Evolutionary conservation across 1,140 invertebrate genomes (phyloP), one percentile per base, ranked within the genome.

Genomic region (Drosophila malerkotliana): DNA sequence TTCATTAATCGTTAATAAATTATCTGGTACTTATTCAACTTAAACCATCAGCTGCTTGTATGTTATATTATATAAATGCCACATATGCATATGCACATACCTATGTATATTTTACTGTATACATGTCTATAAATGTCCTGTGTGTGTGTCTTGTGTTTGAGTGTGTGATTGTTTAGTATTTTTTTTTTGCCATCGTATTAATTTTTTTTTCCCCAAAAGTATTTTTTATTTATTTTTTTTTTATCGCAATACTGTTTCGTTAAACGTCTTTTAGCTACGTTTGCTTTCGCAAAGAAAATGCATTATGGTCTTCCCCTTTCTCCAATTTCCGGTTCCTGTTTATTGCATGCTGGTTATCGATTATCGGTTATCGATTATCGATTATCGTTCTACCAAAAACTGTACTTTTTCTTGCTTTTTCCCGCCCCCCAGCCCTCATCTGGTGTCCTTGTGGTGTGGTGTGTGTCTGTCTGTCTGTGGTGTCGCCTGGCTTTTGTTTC

Each of bases 11-110:
- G 67, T 82, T 82, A 64, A 79, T 87, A 79, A 87, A 87, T 87
- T 88, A 88, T 72, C 78, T 85, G 78, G 74, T 87, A 87, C 69
- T 76, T 68, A 72, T 87, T 88, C 57, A 88, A 87, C 78, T 88
- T 82, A 87, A 79, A 82, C 69, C 83, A 82, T 87, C 78, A 61
- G 67, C 76, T 79, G 62, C 28, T 14, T 44, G 14, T 44, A 8
- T 71, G 47, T 64, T 61, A 79, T 77, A 71, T 79, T 87, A 82
- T 85, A 83, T 88, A 88, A 83, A 88, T 88, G 83, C 76, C 73
- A 87, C 77, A 87, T 60, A 80, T 87, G 69, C 55, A 21, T 67
- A 51, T 74, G 72, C 48, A 52, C 32, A 63, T 52, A 49, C 60
- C n/a, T 68, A 47, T 47, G 44, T 47, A 47, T 47, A 47, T 47